Conservation (phyloP, 2,888 invertebrate species). For the Agriopis leucophaearia region DNA sequence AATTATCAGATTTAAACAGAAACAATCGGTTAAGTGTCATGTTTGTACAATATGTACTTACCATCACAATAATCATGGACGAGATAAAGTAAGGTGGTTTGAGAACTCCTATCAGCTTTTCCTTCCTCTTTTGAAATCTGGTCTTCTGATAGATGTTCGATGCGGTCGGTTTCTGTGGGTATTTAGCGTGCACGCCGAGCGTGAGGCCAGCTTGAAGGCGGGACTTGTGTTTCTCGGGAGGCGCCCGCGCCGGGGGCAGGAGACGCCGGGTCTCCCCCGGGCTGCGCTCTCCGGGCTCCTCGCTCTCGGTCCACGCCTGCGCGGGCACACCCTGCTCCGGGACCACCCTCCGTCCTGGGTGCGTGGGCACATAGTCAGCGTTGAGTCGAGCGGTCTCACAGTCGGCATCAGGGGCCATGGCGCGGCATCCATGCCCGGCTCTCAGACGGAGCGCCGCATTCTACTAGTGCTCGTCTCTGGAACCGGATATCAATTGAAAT, state of each 20-base stretch:
- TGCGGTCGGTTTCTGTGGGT: constrained; percentile 48
- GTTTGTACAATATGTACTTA: constrained; percentile 60
- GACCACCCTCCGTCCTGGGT: constrained; percentile 62
- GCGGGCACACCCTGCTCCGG: constrained; percentile 61
- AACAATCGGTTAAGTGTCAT: neutral
- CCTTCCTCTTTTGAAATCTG: constrained; percentile 69
- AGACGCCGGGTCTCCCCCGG: constrained; percentile 70
- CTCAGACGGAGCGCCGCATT: constrained; percentile 37
- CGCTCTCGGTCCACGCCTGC: constrained; percentile 72
- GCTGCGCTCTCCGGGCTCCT: constrained; percentile 57
- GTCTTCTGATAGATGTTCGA: constrained; percentile 51
- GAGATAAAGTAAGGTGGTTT: constrained; percentile 77
- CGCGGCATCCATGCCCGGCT: constrained; percentile 39
- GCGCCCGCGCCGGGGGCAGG: constrained; percentile 54
- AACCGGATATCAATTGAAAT: constrained; percentile 20
- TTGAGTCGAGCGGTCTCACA: constrained; percentile 58
- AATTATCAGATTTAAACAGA: neutral
- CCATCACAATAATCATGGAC: constrained; percentile 73
- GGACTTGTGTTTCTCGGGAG: constrained; percentile 51
- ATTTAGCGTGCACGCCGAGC: constrained; percentile 61
- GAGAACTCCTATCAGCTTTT: constrained; percentile 67
- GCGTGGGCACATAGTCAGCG: constrained; percentile 48
- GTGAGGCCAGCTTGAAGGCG: constrained; percentile 70
- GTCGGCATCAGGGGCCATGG: constrained; percentile 70
- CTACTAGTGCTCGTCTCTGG: constrained; percentile 35